These are phyloP conservation scores for Geotrupes spiniger DNA, from an alignment of 2,888 invertebrate genomes.

Conservation along the genomic window DNA sequence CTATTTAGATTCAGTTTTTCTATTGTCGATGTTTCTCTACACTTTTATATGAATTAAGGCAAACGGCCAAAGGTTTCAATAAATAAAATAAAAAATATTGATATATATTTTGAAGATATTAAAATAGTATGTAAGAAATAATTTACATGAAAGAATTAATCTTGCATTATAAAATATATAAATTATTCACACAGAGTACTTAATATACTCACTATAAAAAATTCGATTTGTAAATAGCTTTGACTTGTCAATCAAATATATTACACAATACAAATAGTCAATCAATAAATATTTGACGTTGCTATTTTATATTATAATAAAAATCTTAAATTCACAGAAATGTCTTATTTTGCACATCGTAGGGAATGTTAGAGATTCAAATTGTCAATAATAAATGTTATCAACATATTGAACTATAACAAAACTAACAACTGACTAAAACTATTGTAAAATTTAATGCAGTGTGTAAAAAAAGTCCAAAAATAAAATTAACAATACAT, in stretches of 20 bases:
- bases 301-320: background rate
- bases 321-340: conserved; percentile 1
- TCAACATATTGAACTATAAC: conserved; percentile 11
- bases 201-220: background rate
- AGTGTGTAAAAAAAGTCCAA: conserved; percentile 14
- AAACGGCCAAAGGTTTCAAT: conserved; percentile 14
- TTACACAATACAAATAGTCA: conserved; percentile 4
- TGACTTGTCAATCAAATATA: conserved; percentile 1
- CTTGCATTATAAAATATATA: no score
- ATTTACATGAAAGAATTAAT: background rate
- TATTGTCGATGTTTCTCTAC: conserved; percentile 32
- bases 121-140: background rate
- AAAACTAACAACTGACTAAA: conserved; percentile 16
- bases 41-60: conserved; percentile 22
- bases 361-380: conserved; percentile 5
- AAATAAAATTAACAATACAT: conserved; percentile 9
- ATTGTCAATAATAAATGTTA: conserved; percentile 6
- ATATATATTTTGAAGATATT: background rate
- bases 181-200: background rate
- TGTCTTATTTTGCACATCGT: conserved; percentile 7
- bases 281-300: conserved; percentile 4
- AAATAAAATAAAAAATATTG: conserved; percentile 7
- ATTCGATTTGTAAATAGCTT: background rate
- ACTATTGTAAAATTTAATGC: conserved; percentile 18
- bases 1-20: conserved; percentile 1